A percentile compares a stretch with the other conserved stretches of the same genome.
These are phyloP conservation scores for Tigriopus californicus DNA, from an alignment of 2,888 invertebrate genomes.

Conservation along the genomic window DNA sequence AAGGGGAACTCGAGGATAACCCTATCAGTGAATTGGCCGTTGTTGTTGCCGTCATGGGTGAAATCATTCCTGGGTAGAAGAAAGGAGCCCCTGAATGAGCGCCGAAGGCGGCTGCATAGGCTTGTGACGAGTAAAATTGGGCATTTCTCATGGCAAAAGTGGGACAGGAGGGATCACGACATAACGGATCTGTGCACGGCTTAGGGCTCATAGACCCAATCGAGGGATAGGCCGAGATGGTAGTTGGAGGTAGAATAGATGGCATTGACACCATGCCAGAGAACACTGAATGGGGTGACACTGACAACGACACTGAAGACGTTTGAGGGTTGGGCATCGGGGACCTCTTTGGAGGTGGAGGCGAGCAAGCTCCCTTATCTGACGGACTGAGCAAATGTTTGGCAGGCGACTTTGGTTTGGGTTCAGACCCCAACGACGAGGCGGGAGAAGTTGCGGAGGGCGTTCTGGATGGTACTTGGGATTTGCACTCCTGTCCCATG, in stretches of 20 bases:
- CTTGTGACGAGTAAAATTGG: neutral
- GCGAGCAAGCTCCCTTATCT: neutral
- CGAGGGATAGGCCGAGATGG: neutral
- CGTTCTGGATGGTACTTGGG: too few relatives aligned
- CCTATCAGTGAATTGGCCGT: neutral
- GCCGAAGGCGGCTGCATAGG: neutral
- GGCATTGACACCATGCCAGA: neutral
- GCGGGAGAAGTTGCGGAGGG: neutral
- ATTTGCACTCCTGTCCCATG: too few relatives aligned
- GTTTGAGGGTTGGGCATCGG: neutral
- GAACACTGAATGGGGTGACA: neutral
- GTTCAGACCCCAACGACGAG: neutral
- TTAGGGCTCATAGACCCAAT: neutral
- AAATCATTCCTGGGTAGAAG: neutral
- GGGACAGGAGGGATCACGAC: slow-evolving; percentile 8
- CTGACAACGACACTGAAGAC: neutral
- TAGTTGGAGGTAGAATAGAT: neutral
- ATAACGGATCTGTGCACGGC: slow-evolving; percentile 11
- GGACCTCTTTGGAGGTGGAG: neutral
- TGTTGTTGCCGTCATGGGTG: neutral
- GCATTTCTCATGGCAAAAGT: neutral
- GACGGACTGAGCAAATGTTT: neutral
- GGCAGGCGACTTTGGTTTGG: neutral
- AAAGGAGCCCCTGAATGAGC: neutral
- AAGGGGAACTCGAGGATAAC: slow-evolving; percentile 37